Conservation (phyloP, 2,113 vertebrate species). For the Elachura formosa region DNA sequence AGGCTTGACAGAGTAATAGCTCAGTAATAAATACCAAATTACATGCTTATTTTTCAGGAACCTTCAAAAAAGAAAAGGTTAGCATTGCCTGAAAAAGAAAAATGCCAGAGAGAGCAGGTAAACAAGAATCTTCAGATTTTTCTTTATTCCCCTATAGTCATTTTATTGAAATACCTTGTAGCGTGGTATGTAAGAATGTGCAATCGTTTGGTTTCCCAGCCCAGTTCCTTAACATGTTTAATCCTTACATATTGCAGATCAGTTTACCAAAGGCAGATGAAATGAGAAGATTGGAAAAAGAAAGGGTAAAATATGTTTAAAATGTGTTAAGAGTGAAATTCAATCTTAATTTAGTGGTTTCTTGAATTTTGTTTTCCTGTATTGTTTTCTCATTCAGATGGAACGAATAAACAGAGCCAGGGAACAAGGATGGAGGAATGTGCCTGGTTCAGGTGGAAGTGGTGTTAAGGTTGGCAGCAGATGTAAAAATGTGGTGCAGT, state of each 20-base stretch:
- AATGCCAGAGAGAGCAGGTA: conserved; percentile 90
- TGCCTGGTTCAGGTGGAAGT: conserved; percentile 85
- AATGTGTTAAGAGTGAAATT: conserved; percentile 4
- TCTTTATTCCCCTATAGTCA: background rate
- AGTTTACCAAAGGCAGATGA: conserved; percentile 85
- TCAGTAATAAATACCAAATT: conserved; percentile 8
- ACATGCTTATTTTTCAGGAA: conserved; percentile 76
- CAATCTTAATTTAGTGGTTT: conserved; percentile 1
- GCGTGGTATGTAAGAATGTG: background rate
- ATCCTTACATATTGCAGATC: conserved; percentile 72
- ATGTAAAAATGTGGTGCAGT: conserved; percentile 25
- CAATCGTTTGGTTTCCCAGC: background rate
- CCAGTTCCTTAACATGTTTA: conserved; percentile 4
- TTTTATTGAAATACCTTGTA: background rate
- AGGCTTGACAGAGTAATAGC: background rate
- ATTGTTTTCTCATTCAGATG: conserved; percentile 76
- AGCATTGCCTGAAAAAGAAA: conserved; percentile 85
- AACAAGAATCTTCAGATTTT: background rate
- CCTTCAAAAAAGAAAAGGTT: conserved; percentile 79
- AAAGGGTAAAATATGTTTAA: conserved; percentile 78
- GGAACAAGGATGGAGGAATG: conserved; percentile 95
- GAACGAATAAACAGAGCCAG: conserved; percentile 92
- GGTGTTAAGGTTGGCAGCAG: conserved; percentile 76
- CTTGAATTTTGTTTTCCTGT: conserved; percentile 62
- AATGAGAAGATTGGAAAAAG: conserved; percentile 86